Evolutionary conservation across 2,888 invertebrate species (phyloP), one percentile per base, ranked within the genome.

Genomic region (Chaitophorus viminalis): DNA sequence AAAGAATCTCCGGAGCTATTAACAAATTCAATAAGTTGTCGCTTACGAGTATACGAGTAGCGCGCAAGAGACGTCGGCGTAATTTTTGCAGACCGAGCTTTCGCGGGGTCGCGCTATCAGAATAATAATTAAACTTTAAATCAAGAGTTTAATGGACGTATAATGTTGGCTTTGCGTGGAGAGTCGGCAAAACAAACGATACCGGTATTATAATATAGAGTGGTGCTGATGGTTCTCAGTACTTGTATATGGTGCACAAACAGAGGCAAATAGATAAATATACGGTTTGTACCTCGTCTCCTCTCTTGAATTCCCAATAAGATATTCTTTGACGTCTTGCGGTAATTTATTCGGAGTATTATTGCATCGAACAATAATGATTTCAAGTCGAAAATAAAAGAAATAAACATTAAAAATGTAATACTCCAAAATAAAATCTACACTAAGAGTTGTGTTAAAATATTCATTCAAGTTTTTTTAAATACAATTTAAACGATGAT

Each of bases 61-160:
- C 2, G 76, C 65, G 46, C n/a, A 46, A 31, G 76, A 68, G 76
- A 60, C 25, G 36, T 46, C 4, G 52, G 68, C 33, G 46, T 77
- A 65, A 54, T 85, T 83, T 65, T 75, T 65, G 54, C 29, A 39
- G 75, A 39, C n/a, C 72, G 17, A 31, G 31, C 29, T 18, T 14
- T 72, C 33, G 46, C 46, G 46, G 72, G 72, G 36, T 25, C 65
- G 75, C n/a, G 82, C 72, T 54, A 72, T 84, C 65, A 21, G 84
- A 85, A 77, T 85, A 77, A 85, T 85, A 85, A 85, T 85, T 85
- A 85, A 77, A 85, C 76, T 85, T 76, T 85, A 85, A 85, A 85
- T 85, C 84, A 77, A 85, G 84, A 68, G 84, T 85, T 85, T 77
- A 85, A 85, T 77, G 84, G 84, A 68, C 68, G 68, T 77, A 77